Evolutionary conservation across 2,113 vertebrate genomes (phyloP).

Genomic region (Hucho hucho): DNA sequence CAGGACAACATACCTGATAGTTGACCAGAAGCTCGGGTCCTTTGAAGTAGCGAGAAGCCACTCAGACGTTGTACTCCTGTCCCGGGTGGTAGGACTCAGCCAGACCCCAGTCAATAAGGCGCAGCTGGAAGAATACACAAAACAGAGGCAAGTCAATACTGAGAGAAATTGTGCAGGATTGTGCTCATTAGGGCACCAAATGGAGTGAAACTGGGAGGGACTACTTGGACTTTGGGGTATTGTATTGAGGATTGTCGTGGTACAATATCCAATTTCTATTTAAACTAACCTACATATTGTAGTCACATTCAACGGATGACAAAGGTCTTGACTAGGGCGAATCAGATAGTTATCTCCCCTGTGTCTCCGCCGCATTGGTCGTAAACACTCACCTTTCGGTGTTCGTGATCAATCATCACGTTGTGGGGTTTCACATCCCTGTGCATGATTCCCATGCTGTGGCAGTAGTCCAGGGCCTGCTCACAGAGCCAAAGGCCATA

Average conservation of each 20-base stretch:
- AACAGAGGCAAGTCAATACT: not conserved
- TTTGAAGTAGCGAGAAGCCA: constrained; percentile 81
- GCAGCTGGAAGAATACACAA: constrained; percentile 55
- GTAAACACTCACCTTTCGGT: constrained; percentile 70
- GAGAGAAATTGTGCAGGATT: not conserved
- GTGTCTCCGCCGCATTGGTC: not conserved
- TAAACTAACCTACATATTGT: not conserved
- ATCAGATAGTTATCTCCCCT: too few species aligned
- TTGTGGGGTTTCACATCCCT: constrained; percentile 82
- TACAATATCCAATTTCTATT: not conserved
- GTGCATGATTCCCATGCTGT: constrained; percentile 83
- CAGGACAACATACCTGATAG: constrained; percentile 68
- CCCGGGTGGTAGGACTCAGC: constrained; percentile 80
- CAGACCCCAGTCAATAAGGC: constrained; percentile 80
- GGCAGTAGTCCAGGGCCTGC: constrained; percentile 80
- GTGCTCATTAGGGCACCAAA: too few species aligned
- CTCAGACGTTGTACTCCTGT: constrained; percentile 79
- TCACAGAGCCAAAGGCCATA: not conserved
- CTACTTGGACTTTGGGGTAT: too few species aligned
- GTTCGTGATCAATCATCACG: constrained; percentile 81
- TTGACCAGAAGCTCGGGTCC: constrained; percentile 78
- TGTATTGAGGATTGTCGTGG: too few species aligned
- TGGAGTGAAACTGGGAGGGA: too few species aligned
- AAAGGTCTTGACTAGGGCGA: not conserved
- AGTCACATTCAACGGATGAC: not conserved